Conservation (phyloP, 2,888 invertebrate genomes). For the Drosophila lutescens region DNA sequence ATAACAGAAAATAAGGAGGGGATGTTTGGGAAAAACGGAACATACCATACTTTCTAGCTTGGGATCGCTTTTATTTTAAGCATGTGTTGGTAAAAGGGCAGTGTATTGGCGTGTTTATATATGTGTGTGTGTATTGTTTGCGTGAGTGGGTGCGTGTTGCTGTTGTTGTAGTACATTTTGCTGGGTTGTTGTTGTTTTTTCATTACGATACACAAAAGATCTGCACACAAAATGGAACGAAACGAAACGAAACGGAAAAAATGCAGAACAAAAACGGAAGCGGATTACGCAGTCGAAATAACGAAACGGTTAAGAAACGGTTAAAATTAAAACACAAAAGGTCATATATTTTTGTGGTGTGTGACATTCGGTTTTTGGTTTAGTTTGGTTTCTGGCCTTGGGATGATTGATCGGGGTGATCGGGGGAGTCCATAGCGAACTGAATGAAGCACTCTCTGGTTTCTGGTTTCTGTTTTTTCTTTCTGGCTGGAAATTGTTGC, state of each 20-base stretch:
- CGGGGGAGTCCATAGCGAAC: no score
- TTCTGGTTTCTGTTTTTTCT: no score
- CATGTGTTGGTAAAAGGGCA: constrained; percentile 5
- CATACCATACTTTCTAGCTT: neutral
- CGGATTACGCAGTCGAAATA: constrained; percentile 26
- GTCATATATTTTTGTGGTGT: constrained; percentile 2
- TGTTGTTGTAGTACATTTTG: constrained; percentile 36
- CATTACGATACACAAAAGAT: constrained; percentile 40
- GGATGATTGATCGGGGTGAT: neutral
- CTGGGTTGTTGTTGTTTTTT: constrained; percentile 16
- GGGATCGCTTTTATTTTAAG: constrained; percentile 1
- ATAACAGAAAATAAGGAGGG: neutral
- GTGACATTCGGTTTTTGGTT: constrained; percentile 7
- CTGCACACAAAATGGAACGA: constrained; percentile 44
- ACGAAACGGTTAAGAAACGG: constrained; percentile 10
- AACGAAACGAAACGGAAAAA: constrained; percentile 20
- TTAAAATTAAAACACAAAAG: constrained; percentile 17
- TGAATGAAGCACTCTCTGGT: no score
- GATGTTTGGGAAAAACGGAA: neutral
- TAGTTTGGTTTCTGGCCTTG: neutral
- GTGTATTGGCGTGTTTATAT: constrained; percentile 1
- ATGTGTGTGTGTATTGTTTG: constrained; percentile 11
- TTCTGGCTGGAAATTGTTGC: constrained; percentile 48
- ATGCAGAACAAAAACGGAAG: constrained; percentile 8
- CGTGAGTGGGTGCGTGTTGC: constrained; percentile 24